phyloP scores from a whole-genome alignment of 2,113 vertebrate species.

The Sitta europaea region DNA sequence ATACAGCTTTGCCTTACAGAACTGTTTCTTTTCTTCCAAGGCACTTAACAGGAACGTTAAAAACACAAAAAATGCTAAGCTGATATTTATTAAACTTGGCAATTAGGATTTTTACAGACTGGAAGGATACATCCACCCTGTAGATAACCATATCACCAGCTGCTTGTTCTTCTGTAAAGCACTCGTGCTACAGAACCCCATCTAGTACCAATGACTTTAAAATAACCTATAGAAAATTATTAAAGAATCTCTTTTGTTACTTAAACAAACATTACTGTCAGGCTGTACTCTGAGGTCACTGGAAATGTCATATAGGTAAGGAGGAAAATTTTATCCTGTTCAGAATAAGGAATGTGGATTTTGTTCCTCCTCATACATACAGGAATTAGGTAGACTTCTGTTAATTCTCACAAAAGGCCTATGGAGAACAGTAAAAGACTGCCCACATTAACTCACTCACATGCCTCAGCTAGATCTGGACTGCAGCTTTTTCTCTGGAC shows the following conservation, averaged over 20 bases:
- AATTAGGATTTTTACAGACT: conserved; percentile 17
- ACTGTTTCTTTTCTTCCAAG: not conserved
- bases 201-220: conserved; percentile 45
- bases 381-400: not conserved
- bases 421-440: not conserved
- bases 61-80: conserved; percentile 8
- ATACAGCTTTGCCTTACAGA: not conserved
- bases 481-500: not conserved
- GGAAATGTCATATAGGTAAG: conserved; percentile 40
- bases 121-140: conserved; percentile 17
- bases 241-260: conserved; percentile 54
- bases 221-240: conserved; percentile 51
- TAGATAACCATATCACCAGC: conserved; percentile 5
- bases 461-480: not conserved
- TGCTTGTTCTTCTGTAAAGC: conserved; percentile 41
- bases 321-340: not conserved
- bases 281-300: conserved; percentile 44
- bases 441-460: not conserved
- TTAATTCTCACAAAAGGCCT: not conserved
- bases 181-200: conserved; percentile 58
- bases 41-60: not conserved
- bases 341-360: not conserved
- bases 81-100: not conserved
- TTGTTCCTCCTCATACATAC: not conserved
- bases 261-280: conserved; percentile 43